Base-by-base conservation (phyloP, 2,888 invertebrate genomes). In the Microctonus brassicae region DNA sequence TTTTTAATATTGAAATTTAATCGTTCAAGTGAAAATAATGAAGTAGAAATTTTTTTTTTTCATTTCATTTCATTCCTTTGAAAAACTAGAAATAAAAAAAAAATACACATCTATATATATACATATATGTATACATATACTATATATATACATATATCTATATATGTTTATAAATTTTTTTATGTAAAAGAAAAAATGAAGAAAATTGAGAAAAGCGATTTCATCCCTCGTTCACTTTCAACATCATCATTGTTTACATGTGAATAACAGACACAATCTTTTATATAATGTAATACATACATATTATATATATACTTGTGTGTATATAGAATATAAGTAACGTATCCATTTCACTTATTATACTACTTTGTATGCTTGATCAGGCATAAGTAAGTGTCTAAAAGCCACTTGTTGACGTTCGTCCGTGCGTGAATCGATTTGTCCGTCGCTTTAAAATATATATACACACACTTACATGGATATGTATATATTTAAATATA, bases 321-420 rank as follows among this genome's bases (percentile, higher is more conserved):
- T n/a, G n/a, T n/a, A n/a, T n/a, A n/a, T 5, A 47, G 7, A 47
- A 47, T 17, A 47, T n/a, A 47, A 47, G 17, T 47, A 62, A 63
- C 69, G 62, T 62, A 62, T 62, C 69, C 62, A 53, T 69, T 39
- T 62, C 26, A 62, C 13, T 42, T 13, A 39, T 22, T 20, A n/a
- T 69, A 62, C n/a, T 47, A 63, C 61, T 58, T 33, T 34, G 52
- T 20, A 26, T 55, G 29, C 61, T 69, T 29, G 62, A 69, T 69
- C 55, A 53, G 62, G 55, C 69, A 69, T 69, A 62, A 69, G 62
- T 62, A 69, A 69, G 63, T 69, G 83, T 17, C 82, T 82, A 82
- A 84, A 82, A 83, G 84, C 79, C 82, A 83, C 85, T 86, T 83
- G 86, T 85, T 83, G 78, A 76, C 79, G 75, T 83, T 80, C 84